phyloP scores from a whole-genome alignment of 2,888 invertebrate genomes.

The Eledona agricola region DNA sequence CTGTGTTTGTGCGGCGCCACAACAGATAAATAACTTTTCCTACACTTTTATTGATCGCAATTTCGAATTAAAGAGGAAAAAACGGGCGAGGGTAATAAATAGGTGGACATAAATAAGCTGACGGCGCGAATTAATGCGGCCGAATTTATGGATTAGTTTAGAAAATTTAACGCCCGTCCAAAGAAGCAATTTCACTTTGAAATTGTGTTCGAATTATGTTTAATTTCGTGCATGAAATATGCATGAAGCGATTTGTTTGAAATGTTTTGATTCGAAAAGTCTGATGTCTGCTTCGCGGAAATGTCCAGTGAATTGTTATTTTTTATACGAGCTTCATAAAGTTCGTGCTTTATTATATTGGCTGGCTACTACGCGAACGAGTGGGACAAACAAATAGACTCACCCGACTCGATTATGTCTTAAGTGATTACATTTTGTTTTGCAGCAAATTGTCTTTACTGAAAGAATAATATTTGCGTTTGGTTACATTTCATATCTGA shows the following conservation, averaged over 20 bases:
- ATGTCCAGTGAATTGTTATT: slow-evolving; percentile 1
- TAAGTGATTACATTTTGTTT: too few relatives aligned
- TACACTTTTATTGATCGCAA: slow-evolving; percentile 34
- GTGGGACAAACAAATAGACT: too few relatives aligned
- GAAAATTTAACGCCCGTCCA: slow-evolving; percentile 14
- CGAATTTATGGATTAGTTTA: slow-evolving; percentile 29
- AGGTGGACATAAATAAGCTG: slow-evolving; percentile 31
- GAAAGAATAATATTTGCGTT: too few relatives aligned
- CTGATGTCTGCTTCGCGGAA: slow-evolving; percentile 5
- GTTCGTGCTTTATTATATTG: too few relatives aligned
- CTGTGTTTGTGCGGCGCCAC: slow-evolving; percentile 43
- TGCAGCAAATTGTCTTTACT: slow-evolving; percentile 10
- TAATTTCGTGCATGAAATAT: slow-evolving; percentile 37
- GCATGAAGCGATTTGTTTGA: slow-evolving; percentile 34
- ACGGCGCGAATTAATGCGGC: slow-evolving; percentile 25
- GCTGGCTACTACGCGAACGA: too few relatives aligned
- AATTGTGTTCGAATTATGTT: slow-evolving; percentile 37
- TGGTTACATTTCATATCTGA: slow-evolving; percentile 7
- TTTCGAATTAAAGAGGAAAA: slow-evolving; percentile 29
- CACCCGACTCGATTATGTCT: too few relatives aligned
- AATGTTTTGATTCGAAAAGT: slow-evolving; percentile 29
- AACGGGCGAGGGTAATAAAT: slow-evolving; percentile 25
- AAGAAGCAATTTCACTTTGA: slow-evolving; percentile 34
- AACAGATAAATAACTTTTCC: slow-evolving; percentile 43
- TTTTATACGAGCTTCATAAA: too few relatives aligned